A percentile compares a stretch with the other conserved stretches of the same genome.
These are phyloP conservation scores for Patagioenas fasciata DNA, from an alignment of 2,113 vertebrate species.

Conservation along the genomic window DNA sequence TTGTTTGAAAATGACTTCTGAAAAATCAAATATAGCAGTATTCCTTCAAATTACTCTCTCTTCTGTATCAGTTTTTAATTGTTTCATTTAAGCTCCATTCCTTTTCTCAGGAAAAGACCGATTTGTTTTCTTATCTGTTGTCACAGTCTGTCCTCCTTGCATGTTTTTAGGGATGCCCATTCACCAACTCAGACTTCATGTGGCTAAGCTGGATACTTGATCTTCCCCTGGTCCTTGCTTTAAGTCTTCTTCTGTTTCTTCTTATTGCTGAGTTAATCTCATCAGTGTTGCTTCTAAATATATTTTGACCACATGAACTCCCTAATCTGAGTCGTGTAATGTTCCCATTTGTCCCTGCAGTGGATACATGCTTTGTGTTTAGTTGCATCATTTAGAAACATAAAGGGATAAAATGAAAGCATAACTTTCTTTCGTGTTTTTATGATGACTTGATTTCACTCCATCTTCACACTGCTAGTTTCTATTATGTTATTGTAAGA, in stretches of 20 bases:
- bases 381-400: background rate
- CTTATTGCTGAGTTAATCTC: conserved; percentile 50
- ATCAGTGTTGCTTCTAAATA: conserved; percentile 57
- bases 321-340: background rate
- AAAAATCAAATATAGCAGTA: background rate
- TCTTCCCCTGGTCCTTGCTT: background rate
- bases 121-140: background rate
- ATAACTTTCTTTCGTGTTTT: background rate
- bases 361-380: background rate
- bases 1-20: background rate
- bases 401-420: background rate
- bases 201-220: background rate
- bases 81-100: background rate
- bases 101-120: background rate
- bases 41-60: background rate
- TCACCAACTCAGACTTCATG: background rate
- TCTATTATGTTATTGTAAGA: background rate
- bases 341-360: background rate
- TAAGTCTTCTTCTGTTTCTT: conserved; percentile 8
- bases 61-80: background rate
- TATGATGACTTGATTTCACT: background rate
- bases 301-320: background rate
- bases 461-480: background rate
- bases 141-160: background rate
- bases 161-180: background rate